Evolutionary conservation across 2,888 invertebrate species (phyloP), one percentile per base, ranked within the genome.

Genomic region (Chloroclystis v-ata): DNA sequence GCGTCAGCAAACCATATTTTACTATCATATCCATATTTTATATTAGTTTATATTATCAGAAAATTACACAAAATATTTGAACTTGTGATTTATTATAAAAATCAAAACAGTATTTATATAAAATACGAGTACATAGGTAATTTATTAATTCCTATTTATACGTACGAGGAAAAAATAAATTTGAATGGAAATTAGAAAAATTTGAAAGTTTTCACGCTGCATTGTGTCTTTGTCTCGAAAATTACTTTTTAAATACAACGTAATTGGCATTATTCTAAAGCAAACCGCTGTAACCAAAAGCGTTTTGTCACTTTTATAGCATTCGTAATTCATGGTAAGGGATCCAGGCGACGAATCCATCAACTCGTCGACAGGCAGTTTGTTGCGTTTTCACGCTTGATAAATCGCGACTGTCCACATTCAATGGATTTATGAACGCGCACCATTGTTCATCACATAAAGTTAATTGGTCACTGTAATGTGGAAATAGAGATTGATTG

Each of bases 301-400:
- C 57, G 57, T 67, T 65, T 64, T 72, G 69, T 72, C 70, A 69
- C 65, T 67, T 72, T 72, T 71, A 72, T 70, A 66, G 69, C 75
- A 61, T 54, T 64, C 64, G 68, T 71, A 65, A 69, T 68, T 72
- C 74, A 73, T 78, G 72, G 82, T 79, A 76, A 76, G 78, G 79
- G 78, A 73, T 67, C 64, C 64, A 75, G 85, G 85, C 84, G 85
- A 83, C 86, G 76, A 72, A 86, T 86, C 82, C 82, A 83, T 86
- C 86, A 84, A 77, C 69, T 67, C 63, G 82, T 78, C 80, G 85
- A 85, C 86, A 79, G 83, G 77, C 77, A 82, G 83, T 85, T 85
- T 78, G 84, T 85, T 82, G 83, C 78, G 82, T 81, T 82, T 82
- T 80, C 79, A 79, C 80, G 82, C 78, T 81, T 83, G 83, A 85